Evolutionary conservation across 2,113 vertebrate genomes (phyloP), one percentile per base, ranked within the genome.

Genomic region (Syngnathus floridae): DNA sequence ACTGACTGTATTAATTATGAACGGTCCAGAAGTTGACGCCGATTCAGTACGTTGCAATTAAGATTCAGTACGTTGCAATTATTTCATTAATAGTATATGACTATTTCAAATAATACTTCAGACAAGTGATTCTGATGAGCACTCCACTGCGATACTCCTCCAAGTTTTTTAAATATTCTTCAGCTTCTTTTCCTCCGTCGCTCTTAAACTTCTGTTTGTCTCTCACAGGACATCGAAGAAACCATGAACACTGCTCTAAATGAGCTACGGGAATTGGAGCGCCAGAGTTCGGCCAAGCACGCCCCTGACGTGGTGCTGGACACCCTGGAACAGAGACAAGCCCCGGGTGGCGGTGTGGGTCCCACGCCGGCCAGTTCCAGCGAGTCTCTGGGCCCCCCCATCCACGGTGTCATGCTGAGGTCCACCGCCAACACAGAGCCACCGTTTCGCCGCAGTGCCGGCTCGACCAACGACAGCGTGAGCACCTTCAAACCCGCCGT

Each of bases 201-300:
- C 17, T 67, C 70, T 64, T 0, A 75, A n/a, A n/a, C n/a, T n/a
- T 70, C 43, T 65, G 31, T 19, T 7, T 35, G 12, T 63, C 48
- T 69, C 69, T 66, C 59, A 56, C 85, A 99, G 97, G 97, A 99
- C 88, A 99, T 99, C 40, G 96, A 99, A 74, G 96, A 99, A 83
- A 98, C 95, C 0, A 98, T 99, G 97, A 99, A 97, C 90, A 96
- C 95, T 0, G 97, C 96, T 1, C 89, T 99, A 82, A 99, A 96
- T 0, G 96, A 98, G 88, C 91, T 99, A 45, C 94, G 95, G 0
- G 96, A 99, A 85, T 90, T 99, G 76, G 96, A 99, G 84, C 89
- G 95, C 51, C 97, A 99, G 88, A 99, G 95, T 76, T 95, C 97
- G 0, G 94, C 93, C 1, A 98, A 97, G 75, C 96, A 97, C 0